phyloP scores from a whole-genome alignment of 2,797 vertebrate genomes.

The Chrosomus eos region DNA sequence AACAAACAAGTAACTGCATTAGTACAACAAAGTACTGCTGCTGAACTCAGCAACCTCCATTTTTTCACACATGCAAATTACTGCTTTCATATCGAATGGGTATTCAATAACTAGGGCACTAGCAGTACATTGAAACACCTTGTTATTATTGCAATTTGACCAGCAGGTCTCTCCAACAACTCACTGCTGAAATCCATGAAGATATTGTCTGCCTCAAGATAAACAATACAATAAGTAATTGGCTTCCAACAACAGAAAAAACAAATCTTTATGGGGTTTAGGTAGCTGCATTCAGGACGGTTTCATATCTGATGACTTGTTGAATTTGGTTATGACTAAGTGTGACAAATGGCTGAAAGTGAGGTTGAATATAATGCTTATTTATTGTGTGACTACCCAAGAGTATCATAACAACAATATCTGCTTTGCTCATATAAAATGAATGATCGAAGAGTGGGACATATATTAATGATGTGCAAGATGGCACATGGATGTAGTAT shows the following conservation, averaged over 20 bases:
- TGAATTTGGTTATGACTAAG: slow-evolving; percentile 16
- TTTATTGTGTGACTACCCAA: slow-evolving; percentile 30
- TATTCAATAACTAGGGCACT: not conserved
- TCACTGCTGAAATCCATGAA: not conserved
- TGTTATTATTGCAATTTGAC: not conserved
- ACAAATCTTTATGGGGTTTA: not conserved
- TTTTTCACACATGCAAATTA: not conserved
- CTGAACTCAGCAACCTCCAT: not conserved
- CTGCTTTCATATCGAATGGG: not conserved
- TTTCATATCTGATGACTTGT: slow-evolving; percentile 24
- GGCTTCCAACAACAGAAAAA: not conserved
- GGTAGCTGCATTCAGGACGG: not conserved
- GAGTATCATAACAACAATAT: slow-evolving; percentile 28
- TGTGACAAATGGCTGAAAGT: slow-evolving; percentile 32
- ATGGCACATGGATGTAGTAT: slow-evolving; percentile 27
- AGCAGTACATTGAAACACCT: not conserved
- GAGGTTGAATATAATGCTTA: slow-evolving; percentile 10
- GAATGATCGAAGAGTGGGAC: slow-evolving; percentile 29
- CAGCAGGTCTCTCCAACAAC: not conserved
- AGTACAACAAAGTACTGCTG: not conserved
- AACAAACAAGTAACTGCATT: not conserved
- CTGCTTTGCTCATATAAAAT: slow-evolving; percentile 37
- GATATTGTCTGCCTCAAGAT: not conserved
- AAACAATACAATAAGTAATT: not conserved
- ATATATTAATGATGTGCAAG: slow-evolving; percentile 42